phyloP scores from a whole-genome alignment of 2,113 vertebrate genomes.

The Gymnarchus niloticus region DNA sequence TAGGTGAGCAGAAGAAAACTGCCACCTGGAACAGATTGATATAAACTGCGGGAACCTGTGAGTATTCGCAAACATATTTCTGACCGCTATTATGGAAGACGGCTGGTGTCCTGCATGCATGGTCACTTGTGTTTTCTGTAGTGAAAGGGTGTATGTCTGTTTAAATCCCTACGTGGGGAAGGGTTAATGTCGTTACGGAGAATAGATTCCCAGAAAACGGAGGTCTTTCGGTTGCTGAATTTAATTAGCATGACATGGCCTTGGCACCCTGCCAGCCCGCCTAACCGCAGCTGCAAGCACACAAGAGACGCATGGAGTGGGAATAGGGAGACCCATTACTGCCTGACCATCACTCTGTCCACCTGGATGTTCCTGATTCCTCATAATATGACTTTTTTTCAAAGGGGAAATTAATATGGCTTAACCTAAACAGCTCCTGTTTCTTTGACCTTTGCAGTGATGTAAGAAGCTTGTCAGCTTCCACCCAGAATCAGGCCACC shows the following conservation, averaged over 20 bases:
- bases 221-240: slow-evolving; percentile 13
- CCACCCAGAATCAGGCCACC: not conserved
- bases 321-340: not conserved
- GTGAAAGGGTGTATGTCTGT: not conserved
- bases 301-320: not conserved
- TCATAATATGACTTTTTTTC: not conserved
- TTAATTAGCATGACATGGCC: slow-evolving; percentile 19
- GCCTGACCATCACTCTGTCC: not conserved
- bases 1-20: not conserved
- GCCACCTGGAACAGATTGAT: not conserved
- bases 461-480: not conserved
- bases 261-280: not conserved
- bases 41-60: not conserved
- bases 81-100: not conserved
- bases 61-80: not conserved
- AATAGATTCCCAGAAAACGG: slow-evolving; percentile 11
- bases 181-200: slow-evolving; percentile 20
- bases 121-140: not conserved
- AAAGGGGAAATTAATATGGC: not conserved
- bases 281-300: not conserved
- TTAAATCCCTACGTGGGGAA: not conserved
- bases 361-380: not conserved
- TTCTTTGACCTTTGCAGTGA: not conserved
- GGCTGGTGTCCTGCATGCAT: not conserved
- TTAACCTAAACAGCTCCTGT: not conserved